Evolutionary conservation across 2,113 vertebrate genomes (phyloP).

Genomic region (Odocoileus hemionus): DNA sequence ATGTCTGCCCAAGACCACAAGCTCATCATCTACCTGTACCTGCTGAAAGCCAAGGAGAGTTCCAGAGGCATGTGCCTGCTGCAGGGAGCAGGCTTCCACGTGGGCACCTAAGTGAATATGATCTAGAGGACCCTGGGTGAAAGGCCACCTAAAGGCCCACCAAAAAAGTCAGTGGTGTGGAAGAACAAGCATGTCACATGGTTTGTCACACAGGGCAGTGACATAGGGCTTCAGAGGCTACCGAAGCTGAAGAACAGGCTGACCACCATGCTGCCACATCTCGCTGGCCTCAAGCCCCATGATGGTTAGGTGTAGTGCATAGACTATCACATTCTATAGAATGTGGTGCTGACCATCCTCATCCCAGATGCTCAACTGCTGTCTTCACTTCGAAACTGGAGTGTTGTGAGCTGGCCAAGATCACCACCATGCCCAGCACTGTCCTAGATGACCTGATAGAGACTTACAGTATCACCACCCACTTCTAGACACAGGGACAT

Average conservation of each 20-base stretch:
- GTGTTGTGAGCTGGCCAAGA: conserved; percentile 83
- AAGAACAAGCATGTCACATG: conserved; percentile 89
- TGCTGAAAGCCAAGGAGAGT: conserved; percentile 87
- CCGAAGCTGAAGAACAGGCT: conserved; percentile 86
- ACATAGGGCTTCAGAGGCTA: conserved; percentile 81
- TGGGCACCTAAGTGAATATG: conserved; percentile 79
- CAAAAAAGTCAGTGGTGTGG: conserved; percentile 82
- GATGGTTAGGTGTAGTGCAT: conserved; percentile 77
- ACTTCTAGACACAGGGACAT: conserved; percentile 75
- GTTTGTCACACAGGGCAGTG: conserved; percentile 85
- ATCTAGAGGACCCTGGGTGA: conserved; percentile 86
- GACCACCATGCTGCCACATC: conserved; percentile 78
- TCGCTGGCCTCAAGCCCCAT: conserved; percentile 79
- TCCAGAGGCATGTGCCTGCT: conserved; percentile 84
- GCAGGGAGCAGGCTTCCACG: conserved; percentile 83
- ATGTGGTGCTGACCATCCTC: conserved; percentile 79
- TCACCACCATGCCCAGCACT: conserved; percentile 80
- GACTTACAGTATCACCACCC: conserved; percentile 82
- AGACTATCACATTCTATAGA: conserved; percentile 78
- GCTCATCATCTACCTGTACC: conserved; percentile 85
- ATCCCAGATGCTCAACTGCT: conserved; percentile 83
- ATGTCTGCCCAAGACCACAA: conserved; percentile 85
- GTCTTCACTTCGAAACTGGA: conserved; percentile 85
- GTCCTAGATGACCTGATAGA: conserved; percentile 85
- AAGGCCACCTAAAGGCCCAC: conserved; percentile 75